A percentile compares a stretch with the other conserved stretches of the same genome.
phyloP scores from a whole-genome alignment of 2,888 invertebrate genomes.

The Phytoseiulus persimilis region DNA sequence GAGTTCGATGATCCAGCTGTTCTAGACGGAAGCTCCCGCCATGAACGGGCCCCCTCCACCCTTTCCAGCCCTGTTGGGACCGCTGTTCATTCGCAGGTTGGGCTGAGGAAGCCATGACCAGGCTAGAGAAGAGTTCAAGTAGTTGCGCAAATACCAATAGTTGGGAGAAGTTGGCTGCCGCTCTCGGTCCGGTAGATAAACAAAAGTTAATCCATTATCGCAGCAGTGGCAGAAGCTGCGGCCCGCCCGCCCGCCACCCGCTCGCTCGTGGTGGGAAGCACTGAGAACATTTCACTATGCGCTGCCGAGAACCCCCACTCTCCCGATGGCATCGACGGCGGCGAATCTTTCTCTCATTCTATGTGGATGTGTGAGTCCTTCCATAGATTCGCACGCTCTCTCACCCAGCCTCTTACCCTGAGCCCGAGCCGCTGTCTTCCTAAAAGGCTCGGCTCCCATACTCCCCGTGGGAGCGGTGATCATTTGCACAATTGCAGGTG shows the following conservation, averaged over 20 bases:
- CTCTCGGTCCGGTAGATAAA: background rate
- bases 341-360: background rate
- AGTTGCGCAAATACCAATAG: background rate
- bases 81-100: background rate
- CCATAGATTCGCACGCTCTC: background rate
- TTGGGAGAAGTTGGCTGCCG: background rate
- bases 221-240: background rate
- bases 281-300: background rate
- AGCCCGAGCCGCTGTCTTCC: background rate
- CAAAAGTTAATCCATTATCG: slow-evolving; percentile 5
- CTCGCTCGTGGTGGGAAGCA: background rate
- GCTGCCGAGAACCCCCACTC: background rate
- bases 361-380: background rate
- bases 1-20: too few relatives aligned
- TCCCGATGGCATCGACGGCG: background rate
- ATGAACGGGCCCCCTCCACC: too few relatives aligned
- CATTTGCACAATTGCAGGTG: slow-evolving; percentile 38
- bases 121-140: background rate
- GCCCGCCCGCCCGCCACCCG: background rate
- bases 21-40: too few relatives aligned
- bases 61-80: background rate
- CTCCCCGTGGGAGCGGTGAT: slow-evolving; percentile 17
- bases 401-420: background rate
- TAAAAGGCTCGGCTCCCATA: background rate
- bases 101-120: background rate